Evolutionary conservation across 1,140 invertebrate genomes (phyloP), one percentile per base, ranked within the genome.

Genomic region (Eufriesea mexicana): DNA sequence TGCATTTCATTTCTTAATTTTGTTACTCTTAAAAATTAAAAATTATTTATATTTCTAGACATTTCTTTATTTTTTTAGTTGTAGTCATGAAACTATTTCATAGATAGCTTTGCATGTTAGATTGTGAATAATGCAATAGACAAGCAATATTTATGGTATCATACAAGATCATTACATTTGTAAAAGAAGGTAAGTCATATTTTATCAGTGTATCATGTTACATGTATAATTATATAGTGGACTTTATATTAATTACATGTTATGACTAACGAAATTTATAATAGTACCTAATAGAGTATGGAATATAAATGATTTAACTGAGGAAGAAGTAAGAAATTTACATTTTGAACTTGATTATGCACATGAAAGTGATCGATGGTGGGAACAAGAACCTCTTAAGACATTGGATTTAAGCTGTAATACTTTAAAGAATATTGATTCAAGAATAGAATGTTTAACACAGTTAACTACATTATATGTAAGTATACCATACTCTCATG

Each of bases 351-450:
- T 97, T 14, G 96, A 97, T 90, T 96, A 97, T 85, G 95, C 96
- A 83, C 96, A 96, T 61, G 95, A 95, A 55, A 94, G 95, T 62
- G 95, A 96, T 79, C 95, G 96, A 67, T 99, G 98, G 98, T 98
- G 98, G 98, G 97, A 97, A 91, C 96, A 97, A 89, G 96, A 97
- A 84, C 96, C 97, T 5, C 92, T 98, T 8, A 97, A 95, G 70
- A 96, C 96, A 89, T 94, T 98, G 75, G 97, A 98, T 91, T 94
- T 98, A 54, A 97, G 97, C 84, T 98, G 96, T 7, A 98, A 98
- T 91, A 94, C 95, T 57, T 93, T 98, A 68, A 95, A 95, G 67
- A 91, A 90, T 62, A 93, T 98, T 74, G 96, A 97, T 79, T 92
- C 95, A 45, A 95, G 97, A 90, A 96, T 98, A 84, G 95, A 95